Evolutionary conservation across 2,888 invertebrate genomes (phyloP).

Genomic region (Dendrolimus houi): DNA sequence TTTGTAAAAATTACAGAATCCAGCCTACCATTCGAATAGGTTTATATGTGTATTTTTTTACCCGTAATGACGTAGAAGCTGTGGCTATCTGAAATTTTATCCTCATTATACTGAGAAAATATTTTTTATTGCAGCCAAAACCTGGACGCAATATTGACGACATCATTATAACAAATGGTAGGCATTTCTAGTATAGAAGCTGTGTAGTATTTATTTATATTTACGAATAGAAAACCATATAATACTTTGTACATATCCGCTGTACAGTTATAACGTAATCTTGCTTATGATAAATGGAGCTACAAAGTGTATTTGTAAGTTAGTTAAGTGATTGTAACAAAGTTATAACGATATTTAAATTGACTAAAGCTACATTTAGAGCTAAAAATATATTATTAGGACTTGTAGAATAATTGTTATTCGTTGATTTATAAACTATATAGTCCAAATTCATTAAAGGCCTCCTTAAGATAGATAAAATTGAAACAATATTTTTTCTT

Average conservation of each 20-base stretch:
- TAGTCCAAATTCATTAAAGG: neutral
- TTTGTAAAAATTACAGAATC: too few species aligned
- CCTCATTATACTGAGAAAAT: too few species aligned
- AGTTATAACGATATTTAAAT: constrained; percentile 8
- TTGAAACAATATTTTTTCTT: too few species aligned
- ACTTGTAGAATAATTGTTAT: neutral
- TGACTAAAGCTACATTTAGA: neutral
- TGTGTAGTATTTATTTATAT: constrained; percentile 32
- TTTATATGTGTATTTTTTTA: too few species aligned
- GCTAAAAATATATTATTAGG: neutral
- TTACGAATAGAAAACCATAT: constrained; percentile 14
- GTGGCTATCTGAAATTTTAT: too few species aligned
- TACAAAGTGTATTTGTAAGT: constrained; percentile 30
- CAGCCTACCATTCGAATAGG: too few species aligned
- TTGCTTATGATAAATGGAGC: constrained; percentile 46
- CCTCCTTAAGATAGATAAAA: neutral
- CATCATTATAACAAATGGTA: constrained; percentile 29
- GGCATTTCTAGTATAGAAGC: constrained; percentile 42
- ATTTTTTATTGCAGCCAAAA: constrained; percentile 80
- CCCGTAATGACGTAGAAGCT: too few species aligned
- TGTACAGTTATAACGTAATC: constrained; percentile 56
- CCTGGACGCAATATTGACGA: constrained; percentile 88
- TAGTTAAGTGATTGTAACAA: constrained; percentile 15
- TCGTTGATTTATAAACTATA: neutral
- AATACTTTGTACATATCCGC: constrained; percentile 49